Evolutionary conservation across 2,888 invertebrate genomes (phyloP).

Genomic region (Callinectes sapidus): DNA sequence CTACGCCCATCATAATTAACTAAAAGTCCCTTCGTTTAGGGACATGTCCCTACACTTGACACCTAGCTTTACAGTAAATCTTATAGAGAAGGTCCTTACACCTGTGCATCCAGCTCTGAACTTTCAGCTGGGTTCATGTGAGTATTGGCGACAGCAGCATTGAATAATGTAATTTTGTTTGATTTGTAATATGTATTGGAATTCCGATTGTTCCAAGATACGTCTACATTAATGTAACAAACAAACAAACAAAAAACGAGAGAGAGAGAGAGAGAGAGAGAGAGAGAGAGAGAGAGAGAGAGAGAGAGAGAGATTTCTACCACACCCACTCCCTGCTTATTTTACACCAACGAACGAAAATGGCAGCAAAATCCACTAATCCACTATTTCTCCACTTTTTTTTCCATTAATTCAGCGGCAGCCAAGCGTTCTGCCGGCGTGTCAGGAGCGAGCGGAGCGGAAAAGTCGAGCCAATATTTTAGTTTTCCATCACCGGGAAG

Average conservation of each 20-base stretch:
- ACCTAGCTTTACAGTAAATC: too few species aligned
- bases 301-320: neutral
- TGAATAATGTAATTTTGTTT: too few species aligned
- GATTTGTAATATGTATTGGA: too few species aligned
- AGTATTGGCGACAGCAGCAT: too few species aligned
- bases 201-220: too few species aligned
- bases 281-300: constrained; percentile 10
- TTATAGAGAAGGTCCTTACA: too few species aligned
- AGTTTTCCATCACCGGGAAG: neutral
- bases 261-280: neutral
- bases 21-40: too few species aligned
- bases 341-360: neutral
- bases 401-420: neutral
- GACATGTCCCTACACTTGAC: too few species aligned
- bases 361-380: neutral
- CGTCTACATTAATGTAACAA: too few species aligned
- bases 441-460: neutral
- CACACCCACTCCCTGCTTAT: neutral
- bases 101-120: too few species aligned
- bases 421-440: neutral
- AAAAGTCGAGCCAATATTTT: neutral
- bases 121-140: too few species aligned
- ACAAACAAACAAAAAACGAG: neutral
- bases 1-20: too few species aligned
- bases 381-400: neutral